Percentiles rank a stretch among this genome's conserved stretches.
These are phyloP conservation scores for Nomada ruficornis DNA, from an alignment of 2,888 invertebrate genomes.

Conservation along the genomic window DNA sequence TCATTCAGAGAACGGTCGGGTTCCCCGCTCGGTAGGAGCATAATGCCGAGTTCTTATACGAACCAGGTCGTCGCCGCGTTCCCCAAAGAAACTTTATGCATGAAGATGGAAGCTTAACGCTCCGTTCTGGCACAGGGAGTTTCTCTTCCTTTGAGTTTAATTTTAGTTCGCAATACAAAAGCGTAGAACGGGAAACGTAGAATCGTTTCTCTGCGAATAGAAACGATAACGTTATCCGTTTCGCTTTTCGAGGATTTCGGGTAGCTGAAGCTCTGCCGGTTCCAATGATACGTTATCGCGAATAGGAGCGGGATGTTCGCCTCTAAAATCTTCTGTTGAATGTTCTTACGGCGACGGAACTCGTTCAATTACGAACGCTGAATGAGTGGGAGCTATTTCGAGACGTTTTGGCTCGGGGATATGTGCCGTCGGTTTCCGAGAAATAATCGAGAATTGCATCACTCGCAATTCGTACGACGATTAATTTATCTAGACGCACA, in stretches of 20 bases:
- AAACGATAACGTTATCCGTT: slow-evolving; percentile 6
- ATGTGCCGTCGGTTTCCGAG: slow-evolving; percentile 31
- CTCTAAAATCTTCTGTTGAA: neutral
- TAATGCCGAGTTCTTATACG: slow-evolving; percentile 60
- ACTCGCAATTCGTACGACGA: slow-evolving; percentile 35
- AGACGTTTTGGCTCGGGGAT: slow-evolving; percentile 12
- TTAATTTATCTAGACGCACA: slow-evolving; percentile 49
- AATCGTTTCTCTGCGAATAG: neutral
- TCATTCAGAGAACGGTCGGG: slow-evolving; percentile 59
- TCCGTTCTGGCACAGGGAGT: slow-evolving; percentile 5
- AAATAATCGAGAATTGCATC: slow-evolving; percentile 45
- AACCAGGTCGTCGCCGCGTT: slow-evolving; percentile 46
- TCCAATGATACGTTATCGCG: neutral
- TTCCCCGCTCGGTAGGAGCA: slow-evolving; percentile 40
- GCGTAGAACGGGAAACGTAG: neutral
- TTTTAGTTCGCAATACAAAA: neutral
- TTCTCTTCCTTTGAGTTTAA: neutral
- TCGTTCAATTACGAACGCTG: slow-evolving; percentile 13
- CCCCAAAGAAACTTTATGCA: slow-evolving; percentile 35
- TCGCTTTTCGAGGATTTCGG: neutral
- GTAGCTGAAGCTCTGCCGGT: neutral
- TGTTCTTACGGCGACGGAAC: neutral
- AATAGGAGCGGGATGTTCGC: neutral
- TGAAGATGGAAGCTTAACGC: slow-evolving; percentile 43
- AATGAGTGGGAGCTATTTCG: slow-evolving; percentile 31